Conservation (phyloP, 2,113 vertebrate species). For the Pelobates fuscus region DNA sequence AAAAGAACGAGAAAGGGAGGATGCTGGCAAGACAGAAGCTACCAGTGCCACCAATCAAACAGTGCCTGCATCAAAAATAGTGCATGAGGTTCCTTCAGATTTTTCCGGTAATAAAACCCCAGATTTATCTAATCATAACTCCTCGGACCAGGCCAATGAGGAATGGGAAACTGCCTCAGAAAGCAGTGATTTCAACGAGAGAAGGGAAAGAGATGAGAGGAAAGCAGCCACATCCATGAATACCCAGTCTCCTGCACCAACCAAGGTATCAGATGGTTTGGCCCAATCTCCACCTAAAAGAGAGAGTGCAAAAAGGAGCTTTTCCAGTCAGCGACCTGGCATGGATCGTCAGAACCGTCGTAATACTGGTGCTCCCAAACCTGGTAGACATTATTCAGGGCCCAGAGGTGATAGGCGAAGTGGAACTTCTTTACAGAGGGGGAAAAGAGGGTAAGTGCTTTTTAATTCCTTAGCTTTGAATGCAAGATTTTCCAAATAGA, state of each 20-base stretch:
- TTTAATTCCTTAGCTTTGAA: too few relatives aligned
- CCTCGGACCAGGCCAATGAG: slow-evolving; percentile 97
- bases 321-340: slow-evolving; percentile 91
- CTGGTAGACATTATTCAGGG: slow-evolving; percentile 85
- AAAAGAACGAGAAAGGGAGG: slow-evolving; percentile 86
- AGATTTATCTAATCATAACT: slow-evolving; percentile 97
- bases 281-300: slow-evolving; percentile 66
- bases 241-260: slow-evolving; percentile 69
- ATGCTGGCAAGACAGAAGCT: slow-evolving; percentile 72
- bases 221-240: slow-evolving; percentile 76
- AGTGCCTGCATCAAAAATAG: slow-evolving; percentile 56
- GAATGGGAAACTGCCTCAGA: slow-evolving; percentile 98
- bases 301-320: slow-evolving; percentile 91
- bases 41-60: slow-evolving; percentile 54
- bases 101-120: slow-evolving; percentile 90
- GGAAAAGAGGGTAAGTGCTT: slow-evolving; percentile 86
- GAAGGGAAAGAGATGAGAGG: slow-evolving; percentile 91
- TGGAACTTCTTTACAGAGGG: slow-evolving; percentile 79
- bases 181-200: slow-evolving; percentile 97
- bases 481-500: too few relatives aligned
- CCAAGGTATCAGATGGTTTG: slow-evolving; percentile 52
- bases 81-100: slow-evolving; percentile 66
- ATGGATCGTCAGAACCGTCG: slow-evolving; percentile 90
- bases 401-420: slow-evolving; percentile 86
- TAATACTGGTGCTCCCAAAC: slow-evolving; percentile 82